Conservation (phyloP, 2,113 vertebrate genomes). For the Peromyscus maniculatus region DNA sequence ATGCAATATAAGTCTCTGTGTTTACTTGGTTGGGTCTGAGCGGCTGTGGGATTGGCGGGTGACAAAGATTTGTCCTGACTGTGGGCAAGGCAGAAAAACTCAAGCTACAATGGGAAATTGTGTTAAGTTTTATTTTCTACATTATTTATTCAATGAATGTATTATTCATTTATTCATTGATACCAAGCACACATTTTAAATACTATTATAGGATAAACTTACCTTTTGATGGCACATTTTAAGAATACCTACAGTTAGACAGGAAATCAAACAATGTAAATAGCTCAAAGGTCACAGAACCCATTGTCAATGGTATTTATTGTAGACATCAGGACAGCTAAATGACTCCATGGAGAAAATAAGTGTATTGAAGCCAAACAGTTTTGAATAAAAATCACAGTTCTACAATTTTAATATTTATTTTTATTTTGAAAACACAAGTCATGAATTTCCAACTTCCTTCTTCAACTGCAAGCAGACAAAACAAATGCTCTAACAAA, state of each 20-base stretch:
- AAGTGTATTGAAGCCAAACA: background rate
- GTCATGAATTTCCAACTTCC: background rate
- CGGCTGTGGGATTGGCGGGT: no score
- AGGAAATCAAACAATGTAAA: background rate
- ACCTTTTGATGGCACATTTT: background rate
- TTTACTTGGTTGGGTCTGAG: no score
- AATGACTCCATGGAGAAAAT: background rate
- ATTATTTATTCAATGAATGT: conserved; percentile 38
- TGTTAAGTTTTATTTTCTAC: conserved; percentile 33
- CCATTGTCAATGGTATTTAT: conserved; percentile 7
- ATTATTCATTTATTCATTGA: conserved; percentile 7
- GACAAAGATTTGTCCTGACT: no score
- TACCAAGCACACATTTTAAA: conserved; percentile 31
- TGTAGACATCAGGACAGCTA: conserved; percentile 2
- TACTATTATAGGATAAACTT: background rate
- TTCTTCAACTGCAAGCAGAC: background rate
- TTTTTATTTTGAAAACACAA: background rate
- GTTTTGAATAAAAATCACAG: conserved; percentile 28
- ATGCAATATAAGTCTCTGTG: no score
- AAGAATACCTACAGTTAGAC: background rate
- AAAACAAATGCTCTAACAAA: background rate
- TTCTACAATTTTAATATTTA: background rate
- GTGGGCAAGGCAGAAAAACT: no score
- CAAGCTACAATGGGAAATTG: conserved; percentile 17
- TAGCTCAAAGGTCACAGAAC: background rate